Percentiles rank a stretch among this genome's conserved stretches.
Evolutionary conservation across 2,113 vertebrate genomes (phyloP).

Genomic region (Calypte anna): DNA sequence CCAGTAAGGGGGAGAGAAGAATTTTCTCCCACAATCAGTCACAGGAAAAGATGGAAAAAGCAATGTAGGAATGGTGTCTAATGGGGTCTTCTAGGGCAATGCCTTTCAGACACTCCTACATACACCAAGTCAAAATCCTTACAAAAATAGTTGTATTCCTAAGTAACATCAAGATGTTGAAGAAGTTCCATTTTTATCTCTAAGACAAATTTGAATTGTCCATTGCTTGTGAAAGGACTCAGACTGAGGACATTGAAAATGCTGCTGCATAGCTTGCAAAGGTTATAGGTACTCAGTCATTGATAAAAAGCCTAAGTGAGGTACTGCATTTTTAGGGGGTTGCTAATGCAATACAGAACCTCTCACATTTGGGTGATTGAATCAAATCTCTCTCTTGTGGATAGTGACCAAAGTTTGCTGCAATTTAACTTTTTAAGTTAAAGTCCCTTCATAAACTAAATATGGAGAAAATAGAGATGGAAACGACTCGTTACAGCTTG

Average conservation of each 20-base stretch:
- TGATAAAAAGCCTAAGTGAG: neutral
- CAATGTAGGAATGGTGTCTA: neutral
- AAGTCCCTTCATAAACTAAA: conserved; percentile 14
- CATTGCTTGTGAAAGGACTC: neutral
- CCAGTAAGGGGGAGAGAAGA: neutral
- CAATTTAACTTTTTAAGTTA: neutral
- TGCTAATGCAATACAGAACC: conserved; percentile 24
- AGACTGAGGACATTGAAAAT: neutral
- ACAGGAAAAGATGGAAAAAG: neutral
- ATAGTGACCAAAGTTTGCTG: neutral
- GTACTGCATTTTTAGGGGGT: neutral
- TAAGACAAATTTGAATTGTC: neutral
- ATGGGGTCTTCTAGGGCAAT: neutral
- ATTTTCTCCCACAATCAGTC: neutral
- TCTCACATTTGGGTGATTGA: conserved; percentile 35
- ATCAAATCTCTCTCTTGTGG: conserved; percentile 38
- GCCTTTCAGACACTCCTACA: neutral
- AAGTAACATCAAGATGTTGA: neutral
- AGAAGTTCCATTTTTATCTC: neutral
- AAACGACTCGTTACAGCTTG: neutral
- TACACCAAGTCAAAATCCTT: neutral
- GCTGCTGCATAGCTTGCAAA: neutral
- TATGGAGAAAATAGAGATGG: neutral
- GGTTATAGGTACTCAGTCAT: neutral
- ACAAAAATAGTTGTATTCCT: neutral